Evolutionary conservation across 2,113 vertebrate species (phyloP), one percentile per base, ranked within the genome.

Genomic region (Chaenocephalus aceratus): DNA sequence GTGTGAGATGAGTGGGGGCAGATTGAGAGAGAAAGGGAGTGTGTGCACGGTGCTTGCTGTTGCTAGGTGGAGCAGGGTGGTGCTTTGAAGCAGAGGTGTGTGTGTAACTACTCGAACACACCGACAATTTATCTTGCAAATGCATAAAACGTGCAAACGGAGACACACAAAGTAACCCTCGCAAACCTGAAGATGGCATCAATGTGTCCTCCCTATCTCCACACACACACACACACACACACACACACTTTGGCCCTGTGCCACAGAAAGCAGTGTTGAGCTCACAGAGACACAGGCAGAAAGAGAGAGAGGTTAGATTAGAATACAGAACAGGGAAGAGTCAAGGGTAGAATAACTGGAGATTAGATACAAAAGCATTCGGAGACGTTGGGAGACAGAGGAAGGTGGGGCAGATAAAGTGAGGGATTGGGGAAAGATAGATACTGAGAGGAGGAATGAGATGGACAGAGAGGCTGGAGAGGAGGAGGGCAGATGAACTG

Each of bases 61-160:
- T 94, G 91, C 89, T 89, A 85, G 90, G 91, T 94, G 89, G 88
- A 88, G 84, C 74, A 72, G 67, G 26, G 12, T 75, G 80, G 64
- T 64, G 83, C 80, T 88, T 86, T 78, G 84, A 84, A 82, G 79
- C 70, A 63, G 45, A 64, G 59, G 72, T 72, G 46, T 84, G 59
- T 79, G 59, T 79, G 64, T 45, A 41, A 68, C 56, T 41, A 68
- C 56, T 41, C 36, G 1, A 41, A 80, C 45, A 54, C 63, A 46
- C 41, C 8, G 21, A 52, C 56, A 45, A 21, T 15, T 23, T 62
- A 30, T 59, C 14, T 64, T 45, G 21, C 36, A 79, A 54, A 56
- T 23, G 26, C 26, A 58, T 53, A 18, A 73, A 68, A 63, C n/a
- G 5, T 58, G 30, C 85, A 77, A 14, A 77, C 46, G 16, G 59